These are phyloP conservation scores for Antedon mediterranea DNA, from an alignment of 53 echinoderm and acorn worm species.

Conservation along the genomic window DNA sequence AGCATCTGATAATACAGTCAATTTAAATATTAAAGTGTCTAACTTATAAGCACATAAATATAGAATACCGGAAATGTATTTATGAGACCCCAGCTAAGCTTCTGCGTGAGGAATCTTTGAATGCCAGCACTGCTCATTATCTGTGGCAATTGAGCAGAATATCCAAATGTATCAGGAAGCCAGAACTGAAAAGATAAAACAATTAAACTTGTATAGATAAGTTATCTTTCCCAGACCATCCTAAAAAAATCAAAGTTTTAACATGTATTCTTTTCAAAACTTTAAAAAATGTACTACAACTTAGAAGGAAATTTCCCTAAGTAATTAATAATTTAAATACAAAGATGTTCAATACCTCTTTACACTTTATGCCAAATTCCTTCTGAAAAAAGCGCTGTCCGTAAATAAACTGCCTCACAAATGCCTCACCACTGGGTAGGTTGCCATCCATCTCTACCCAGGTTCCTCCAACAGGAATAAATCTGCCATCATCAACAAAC, in stretches of 20 bases:
- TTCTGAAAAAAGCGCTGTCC: conserved; percentile 70
- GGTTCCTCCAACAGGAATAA: conserved; percentile 85
- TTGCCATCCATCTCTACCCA: conserved; percentile 99
- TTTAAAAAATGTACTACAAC: too few relatives aligned
- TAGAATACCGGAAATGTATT: conserved; percentile 95
- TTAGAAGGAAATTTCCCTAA: too few relatives aligned
- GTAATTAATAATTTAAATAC: too few relatives aligned
- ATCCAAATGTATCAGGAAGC: conserved; percentile 97
- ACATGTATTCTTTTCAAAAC: too few relatives aligned
- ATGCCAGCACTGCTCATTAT: conserved; percentile 63
- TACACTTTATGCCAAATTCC: conserved; percentile 60
- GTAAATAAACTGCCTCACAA: conserved; percentile 69
- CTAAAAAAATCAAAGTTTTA: too few relatives aligned
- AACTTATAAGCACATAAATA: too few relatives aligned
- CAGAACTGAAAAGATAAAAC: conserved; percentile 39
- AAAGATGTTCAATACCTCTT: conserved; percentile 41
- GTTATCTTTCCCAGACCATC: too few relatives aligned
- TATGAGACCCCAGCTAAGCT: conserved; percentile 80
- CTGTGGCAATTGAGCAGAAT: conserved; percentile 89
- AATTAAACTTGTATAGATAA: too few relatives aligned
- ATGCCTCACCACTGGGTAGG: conserved; percentile 81
- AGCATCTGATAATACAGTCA: too few relatives aligned
- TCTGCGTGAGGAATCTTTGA: conserved; percentile 62
- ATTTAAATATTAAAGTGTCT: too few relatives aligned
- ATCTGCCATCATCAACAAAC: conserved; percentile 39